Percentiles rank a stretch among this genome's conserved stretches.
phyloP scores from a whole-genome alignment of 1,140 invertebrate genomes.

The Ips typographus region DNA sequence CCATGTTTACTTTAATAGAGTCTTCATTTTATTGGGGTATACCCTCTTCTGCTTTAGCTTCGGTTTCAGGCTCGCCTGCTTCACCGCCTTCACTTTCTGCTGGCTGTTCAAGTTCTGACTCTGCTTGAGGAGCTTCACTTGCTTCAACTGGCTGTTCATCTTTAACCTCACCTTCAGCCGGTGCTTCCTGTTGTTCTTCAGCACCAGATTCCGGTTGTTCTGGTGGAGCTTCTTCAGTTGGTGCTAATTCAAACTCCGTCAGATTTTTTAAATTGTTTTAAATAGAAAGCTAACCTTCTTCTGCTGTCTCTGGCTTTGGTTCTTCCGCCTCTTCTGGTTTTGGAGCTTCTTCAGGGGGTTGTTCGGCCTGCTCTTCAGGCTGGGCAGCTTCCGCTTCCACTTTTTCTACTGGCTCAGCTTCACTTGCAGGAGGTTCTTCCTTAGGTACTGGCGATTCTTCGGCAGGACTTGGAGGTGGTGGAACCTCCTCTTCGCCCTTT shows the following conservation, averaged over 20 bases:
- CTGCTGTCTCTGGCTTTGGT: too few relatives aligned
- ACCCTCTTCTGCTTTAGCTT: conserved; percentile 12
- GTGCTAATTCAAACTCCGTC: too few relatives aligned
- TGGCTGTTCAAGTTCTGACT: neutral
- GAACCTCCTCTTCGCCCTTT: conserved; percentile 22
- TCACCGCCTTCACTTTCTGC: conserved; percentile 10
- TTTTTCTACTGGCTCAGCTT: neutral
- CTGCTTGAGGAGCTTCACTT: too few relatives aligned
- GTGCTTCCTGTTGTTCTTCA: neutral
- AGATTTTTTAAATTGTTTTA: too few relatives aligned
- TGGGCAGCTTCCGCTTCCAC: neutral
- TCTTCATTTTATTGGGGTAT: neutral
- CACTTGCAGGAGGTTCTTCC: conserved; percentile 8
- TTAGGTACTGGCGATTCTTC: conserved; percentile 27
- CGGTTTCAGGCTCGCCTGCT: conserved; percentile 5
- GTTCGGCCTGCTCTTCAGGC: conserved; percentile 9
- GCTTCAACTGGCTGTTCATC: too few relatives aligned
- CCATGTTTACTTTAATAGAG: neutral
- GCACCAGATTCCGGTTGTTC: neutral
- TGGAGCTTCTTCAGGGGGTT: conserved; percentile 17
- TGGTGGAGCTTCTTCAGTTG: neutral
- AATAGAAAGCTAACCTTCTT: too few relatives aligned
- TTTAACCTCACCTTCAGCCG: neutral
- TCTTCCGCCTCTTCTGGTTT: neutral
- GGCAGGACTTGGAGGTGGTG: conserved; percentile 30